Conservation (phyloP, 1,140 invertebrate species). For the Drosophila ficusphila region DNA sequence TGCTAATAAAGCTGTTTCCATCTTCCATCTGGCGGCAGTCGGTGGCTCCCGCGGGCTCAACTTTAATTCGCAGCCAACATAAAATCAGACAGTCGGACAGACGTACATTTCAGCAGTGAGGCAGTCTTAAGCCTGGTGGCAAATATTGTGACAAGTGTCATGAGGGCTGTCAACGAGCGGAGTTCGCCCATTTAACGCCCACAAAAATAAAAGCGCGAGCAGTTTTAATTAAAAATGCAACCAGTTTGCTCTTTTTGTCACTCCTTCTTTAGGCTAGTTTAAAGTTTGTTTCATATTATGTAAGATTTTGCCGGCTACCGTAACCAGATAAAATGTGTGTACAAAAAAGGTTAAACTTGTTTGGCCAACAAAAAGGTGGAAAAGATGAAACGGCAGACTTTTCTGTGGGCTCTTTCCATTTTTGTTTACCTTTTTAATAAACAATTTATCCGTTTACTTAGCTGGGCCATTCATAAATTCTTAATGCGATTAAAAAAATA, state of each 20-base stretch:
- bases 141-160: constrained; percentile 76
- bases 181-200: constrained; percentile 40
- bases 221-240: constrained; percentile 69
- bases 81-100: constrained; percentile 28
- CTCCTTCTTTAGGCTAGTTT: constrained; percentile 20
- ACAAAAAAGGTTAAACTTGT: constrained; percentile 47
- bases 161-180: constrained; percentile 61
- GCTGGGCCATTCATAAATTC: constrained; percentile 55
- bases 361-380: constrained; percentile 11
- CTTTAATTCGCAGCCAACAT: constrained; percentile 46
- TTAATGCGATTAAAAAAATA: constrained; percentile 22
- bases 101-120: constrained; percentile 2
- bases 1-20: constrained; percentile 68
- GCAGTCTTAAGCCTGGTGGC: constrained; percentile 27
- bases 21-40: constrained; percentile 43
- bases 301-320: constrained; percentile 33
- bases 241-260: constrained; percentile 24
- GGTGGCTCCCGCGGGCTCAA: constrained; percentile 15
- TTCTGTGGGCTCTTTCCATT: constrained; percentile 7
- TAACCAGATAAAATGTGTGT: constrained; percentile 4
- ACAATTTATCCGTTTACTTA: constrained; percentile 43
- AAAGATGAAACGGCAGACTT: constrained; percentile 2
- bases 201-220: constrained; percentile 29
- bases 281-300: constrained; percentile 53
- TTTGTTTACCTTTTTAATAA: constrained; percentile 78